These are phyloP conservation scores for Hoplodrina ambigua DNA, from an alignment of 2,888 invertebrate genomes.

Conservation along the genomic window DNA sequence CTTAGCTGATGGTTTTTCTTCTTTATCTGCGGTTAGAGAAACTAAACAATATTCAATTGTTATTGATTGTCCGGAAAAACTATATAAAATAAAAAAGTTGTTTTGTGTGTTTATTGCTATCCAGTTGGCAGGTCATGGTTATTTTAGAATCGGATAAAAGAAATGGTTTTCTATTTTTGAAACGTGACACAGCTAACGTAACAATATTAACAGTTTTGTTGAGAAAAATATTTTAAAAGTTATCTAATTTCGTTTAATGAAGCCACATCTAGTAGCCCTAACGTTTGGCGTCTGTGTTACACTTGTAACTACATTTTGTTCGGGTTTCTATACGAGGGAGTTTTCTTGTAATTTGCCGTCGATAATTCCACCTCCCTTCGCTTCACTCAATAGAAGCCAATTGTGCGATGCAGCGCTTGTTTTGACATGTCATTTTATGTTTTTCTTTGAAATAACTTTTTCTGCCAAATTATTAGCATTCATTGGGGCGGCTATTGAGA, in stretches of 20 bases:
- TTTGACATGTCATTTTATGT: conserved; percentile 78
- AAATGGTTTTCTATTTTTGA: conserved; percentile 13
- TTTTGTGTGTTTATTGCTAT: conserved; percentile 21
- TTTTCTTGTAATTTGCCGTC: conserved; percentile 81
- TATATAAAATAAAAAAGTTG: conserved; percentile 22
- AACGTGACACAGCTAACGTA: conserved; percentile 30
- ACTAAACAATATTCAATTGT: conserved; percentile 58
- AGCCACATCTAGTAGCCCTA: conserved; percentile 65
- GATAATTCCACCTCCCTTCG: conserved; percentile 77
- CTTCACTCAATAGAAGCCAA: conserved; percentile 79
- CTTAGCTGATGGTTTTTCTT: conserved; percentile 42
- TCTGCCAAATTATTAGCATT: conserved; percentile 55
- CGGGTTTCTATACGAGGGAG: conserved; percentile 67
- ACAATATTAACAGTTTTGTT: conserved; percentile 12
- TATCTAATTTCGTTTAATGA: background rate
- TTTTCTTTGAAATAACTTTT: conserved; percentile 68
- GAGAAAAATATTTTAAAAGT: background rate
- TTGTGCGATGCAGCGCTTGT: conserved; percentile 78
- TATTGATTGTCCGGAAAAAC: conserved; percentile 36
- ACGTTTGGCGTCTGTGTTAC: conserved; percentile 58
- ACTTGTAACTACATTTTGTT: conserved; percentile 73
- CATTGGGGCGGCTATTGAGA: conserved; percentile 50
- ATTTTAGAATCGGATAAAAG: conserved; percentile 28
- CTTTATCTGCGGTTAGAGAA: conserved; percentile 54
- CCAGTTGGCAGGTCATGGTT: conserved; percentile 16